Base-by-base conservation (phyloP, 37 sponge, comb jelly and placozoan genomes). In the Halichondria panicea region DNA sequence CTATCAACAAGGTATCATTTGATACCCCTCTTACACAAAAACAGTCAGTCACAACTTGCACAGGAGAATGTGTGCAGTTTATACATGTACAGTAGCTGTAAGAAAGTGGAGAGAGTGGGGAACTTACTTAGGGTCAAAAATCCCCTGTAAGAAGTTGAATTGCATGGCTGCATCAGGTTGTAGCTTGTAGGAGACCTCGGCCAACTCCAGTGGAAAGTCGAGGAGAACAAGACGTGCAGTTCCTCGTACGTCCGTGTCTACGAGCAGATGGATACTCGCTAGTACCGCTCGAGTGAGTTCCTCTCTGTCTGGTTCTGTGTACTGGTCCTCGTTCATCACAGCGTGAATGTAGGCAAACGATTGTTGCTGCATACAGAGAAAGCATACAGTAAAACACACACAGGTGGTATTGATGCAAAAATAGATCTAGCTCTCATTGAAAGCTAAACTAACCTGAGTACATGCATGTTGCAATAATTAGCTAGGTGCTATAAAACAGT, bases 331-430 rank as follows among this genome's bases (percentile, higher is more conserved):
- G 34, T 36, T 79, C 93, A 92, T 92, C 53, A 92, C 71, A 6
- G 80, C 46, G 57, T 84, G 93, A 45, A 92, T 87, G 84, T 84
- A 92, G 45, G 63, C 58, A 68, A 92, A 87, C 8, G 89, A 69
- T 40, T 84, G 87, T 55, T 70, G 70, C 91, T 90, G 74, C 0
- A 43, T 0, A 21, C 28, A 48, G 54, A 57, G 57, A 34, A 41
- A 34, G 57, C 25, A 53, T 55, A 48, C 12, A 8, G 42, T 13
- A 34, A 25, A 33, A 25, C 13, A 76, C 43, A 76, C 39, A 52
- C 22, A 39, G 55, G 60, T 56, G 72, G 39, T 22, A 31, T 4
- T 42, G n/a, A 69, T 24, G 48, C 11, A 30, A 3, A 25, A 56
- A 5, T 3, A 8, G 28, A 56, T 56, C 4, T 8, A 56, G 58